These are phyloP conservation scores for Cyprinodon tularosa DNA, from an alignment of 2,113 vertebrate genomes.

Conservation along the genomic window DNA sequence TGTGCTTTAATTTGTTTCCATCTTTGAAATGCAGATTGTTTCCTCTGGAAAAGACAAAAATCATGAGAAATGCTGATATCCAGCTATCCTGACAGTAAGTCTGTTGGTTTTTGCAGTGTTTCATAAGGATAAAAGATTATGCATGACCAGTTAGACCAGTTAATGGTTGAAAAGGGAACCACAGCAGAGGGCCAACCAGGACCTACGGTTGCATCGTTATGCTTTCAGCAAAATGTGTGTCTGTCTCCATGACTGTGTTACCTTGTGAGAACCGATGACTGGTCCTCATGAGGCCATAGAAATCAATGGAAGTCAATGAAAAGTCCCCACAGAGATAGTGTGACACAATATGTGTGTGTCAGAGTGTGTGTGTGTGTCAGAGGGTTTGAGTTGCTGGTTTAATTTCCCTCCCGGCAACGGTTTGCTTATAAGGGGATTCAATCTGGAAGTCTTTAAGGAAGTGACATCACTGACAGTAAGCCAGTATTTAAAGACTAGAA, in stretches of 20 bases:
- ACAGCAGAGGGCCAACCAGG: neutral
- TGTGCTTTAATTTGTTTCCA: neutral
- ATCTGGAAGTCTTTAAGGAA: too few relatives aligned
- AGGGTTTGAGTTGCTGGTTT: constrained; percentile 27
- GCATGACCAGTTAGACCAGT: neutral
- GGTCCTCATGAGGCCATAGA: too few relatives aligned
- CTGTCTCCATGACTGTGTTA: too few relatives aligned
- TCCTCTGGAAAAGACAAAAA: neutral
- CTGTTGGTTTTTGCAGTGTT: neutral
- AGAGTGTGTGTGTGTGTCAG: neutral
- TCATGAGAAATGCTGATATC: neutral
- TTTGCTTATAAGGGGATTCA: too few relatives aligned
- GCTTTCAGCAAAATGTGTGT: neutral
- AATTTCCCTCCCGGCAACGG: neutral
- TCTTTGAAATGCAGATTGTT: neutral
- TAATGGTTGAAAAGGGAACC: neutral
- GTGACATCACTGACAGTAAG: too few relatives aligned
- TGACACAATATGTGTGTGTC: neutral
- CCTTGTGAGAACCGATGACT: too few relatives aligned
- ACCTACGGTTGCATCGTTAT: neutral
- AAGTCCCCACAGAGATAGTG: too few relatives aligned
- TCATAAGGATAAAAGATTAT: neutral
- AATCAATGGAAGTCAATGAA: too few relatives aligned
- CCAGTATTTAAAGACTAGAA: too few relatives aligned
- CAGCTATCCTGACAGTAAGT: neutral